Evolutionary conservation across 1,140 invertebrate genomes (phyloP), one percentile per base, ranked within the genome.

Genomic region (Nephila pilipes): DNA sequence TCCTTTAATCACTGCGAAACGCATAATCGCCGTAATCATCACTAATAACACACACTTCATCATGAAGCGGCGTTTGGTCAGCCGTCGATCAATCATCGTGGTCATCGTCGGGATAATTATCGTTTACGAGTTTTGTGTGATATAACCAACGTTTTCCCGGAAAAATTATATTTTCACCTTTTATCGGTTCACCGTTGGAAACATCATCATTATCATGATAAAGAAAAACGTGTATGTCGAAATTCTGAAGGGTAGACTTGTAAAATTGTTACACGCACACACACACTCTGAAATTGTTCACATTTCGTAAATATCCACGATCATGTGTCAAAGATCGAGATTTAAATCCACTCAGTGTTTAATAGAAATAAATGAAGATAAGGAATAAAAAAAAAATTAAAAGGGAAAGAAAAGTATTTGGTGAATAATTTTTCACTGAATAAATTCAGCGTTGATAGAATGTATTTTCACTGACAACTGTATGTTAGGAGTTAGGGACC

Each of bases 101-200:
- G 80, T 55, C 80, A 81, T 81, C 38, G 22, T 75, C 36, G 16
- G 16, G 69, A 75, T 75, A 75, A 75, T 75, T 75, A 75, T 75
- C 69, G 32, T 75, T 75, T 75, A 75, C 69, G 69, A 75, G 69
- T 75, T 75, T 75, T 46, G 46, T 10, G 46, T 46, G 46, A 46
- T 46, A 46, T 46, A 46, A 46, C 6, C 46, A 75, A 75, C 32
- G n/a, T 65, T 65, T n/a, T 65, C 25, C 25, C 63, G 8, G 12
- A 65, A 25, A 65, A 25, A 65, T 65, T 65, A 65, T 65, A 12
- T 2, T 63, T 65, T 65, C 63, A 65, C 63, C n/a, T 65, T 25
- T n/a, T 12, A 65, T 14, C 14, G 63, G 10, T 65, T 12, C 63
- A 65, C 25, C n/a, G 25, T 14, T 8, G 22, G 8, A 2, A 25